These are phyloP conservation scores for Gopherus evgoodei DNA, from an alignment of 2,113 vertebrate genomes.

Conservation along the genomic window DNA sequence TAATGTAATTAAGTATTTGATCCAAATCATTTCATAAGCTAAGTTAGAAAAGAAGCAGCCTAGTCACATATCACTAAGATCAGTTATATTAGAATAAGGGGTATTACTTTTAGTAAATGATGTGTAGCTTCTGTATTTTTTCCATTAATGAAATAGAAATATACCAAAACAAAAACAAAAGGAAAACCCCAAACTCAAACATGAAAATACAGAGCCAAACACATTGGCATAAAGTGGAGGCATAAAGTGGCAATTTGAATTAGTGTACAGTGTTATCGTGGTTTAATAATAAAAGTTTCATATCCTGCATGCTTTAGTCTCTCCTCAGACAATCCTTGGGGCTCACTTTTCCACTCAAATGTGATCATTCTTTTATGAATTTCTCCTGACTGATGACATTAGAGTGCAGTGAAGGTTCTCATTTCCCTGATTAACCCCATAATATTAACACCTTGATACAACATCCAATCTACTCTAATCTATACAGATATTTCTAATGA, in stretches of 20 bases:
- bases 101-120: constrained; percentile 4
- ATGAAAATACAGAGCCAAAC: not conserved
- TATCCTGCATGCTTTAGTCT: not conserved
- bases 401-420: not conserved
- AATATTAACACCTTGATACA: not conserved
- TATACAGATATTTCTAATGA: not conserved
- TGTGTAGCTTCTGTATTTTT: not conserved
- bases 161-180: not conserved
- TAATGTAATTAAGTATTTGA: not conserved
- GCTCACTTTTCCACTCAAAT: not conserved
- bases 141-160: not conserved
- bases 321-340: not conserved
- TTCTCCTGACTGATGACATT: not conserved
- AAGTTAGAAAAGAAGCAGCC: not conserved
- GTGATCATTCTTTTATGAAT: not conserved
- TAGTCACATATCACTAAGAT: not conserved
- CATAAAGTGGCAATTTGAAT: not conserved
- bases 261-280: not conserved
- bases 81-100: not conserved
- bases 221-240: not conserved
- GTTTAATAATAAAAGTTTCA: not conserved
- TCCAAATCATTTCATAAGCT: not conserved
- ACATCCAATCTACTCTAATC: not conserved
- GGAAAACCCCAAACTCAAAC: not conserved
- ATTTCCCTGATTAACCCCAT: not conserved